phyloP scores from a whole-genome alignment of 2,797 vertebrate genomes.

The Tangara arthus region DNA sequence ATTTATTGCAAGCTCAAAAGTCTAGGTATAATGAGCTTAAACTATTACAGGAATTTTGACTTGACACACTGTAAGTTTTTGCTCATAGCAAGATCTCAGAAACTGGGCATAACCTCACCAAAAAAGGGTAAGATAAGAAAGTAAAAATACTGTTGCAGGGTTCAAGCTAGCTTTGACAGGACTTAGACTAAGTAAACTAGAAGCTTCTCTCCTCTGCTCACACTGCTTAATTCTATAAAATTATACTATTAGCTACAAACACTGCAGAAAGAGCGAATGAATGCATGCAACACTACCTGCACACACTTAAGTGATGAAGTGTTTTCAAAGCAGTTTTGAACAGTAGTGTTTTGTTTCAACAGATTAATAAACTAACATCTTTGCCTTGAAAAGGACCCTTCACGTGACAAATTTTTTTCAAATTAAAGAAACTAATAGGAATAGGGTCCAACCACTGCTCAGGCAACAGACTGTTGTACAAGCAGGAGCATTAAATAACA shows the following conservation, averaged over 20 bases:
- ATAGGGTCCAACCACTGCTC: not conserved
- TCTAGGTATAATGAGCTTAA: not conserved
- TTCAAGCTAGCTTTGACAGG: not conserved
- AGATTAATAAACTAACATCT: not conserved
- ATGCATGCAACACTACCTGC: not conserved
- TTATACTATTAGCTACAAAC: not conserved
- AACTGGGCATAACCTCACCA: not conserved
- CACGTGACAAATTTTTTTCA: not conserved
- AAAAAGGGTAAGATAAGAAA: not conserved
- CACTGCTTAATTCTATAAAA: not conserved
- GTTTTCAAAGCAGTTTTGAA: not conserved
- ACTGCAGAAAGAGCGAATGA: not conserved
- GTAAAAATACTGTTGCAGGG: not conserved
- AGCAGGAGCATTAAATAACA: not conserved
- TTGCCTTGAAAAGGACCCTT: not conserved
- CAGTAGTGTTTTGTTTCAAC: not conserved
- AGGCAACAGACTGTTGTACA: not conserved
- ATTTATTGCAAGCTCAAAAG: not conserved
- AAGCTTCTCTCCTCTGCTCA: not conserved
- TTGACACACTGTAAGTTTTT: not conserved
- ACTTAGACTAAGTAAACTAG: not conserved
- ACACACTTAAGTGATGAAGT: not conserved
- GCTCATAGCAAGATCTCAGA: not conserved
- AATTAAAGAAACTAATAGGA: not conserved
- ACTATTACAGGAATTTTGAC: constrained; percentile 24